Evolutionary conservation across 2,797 vertebrate genomes (phyloP), one percentile per base, ranked within the genome.

Genomic region (Steatocranus sp.): DNA sequence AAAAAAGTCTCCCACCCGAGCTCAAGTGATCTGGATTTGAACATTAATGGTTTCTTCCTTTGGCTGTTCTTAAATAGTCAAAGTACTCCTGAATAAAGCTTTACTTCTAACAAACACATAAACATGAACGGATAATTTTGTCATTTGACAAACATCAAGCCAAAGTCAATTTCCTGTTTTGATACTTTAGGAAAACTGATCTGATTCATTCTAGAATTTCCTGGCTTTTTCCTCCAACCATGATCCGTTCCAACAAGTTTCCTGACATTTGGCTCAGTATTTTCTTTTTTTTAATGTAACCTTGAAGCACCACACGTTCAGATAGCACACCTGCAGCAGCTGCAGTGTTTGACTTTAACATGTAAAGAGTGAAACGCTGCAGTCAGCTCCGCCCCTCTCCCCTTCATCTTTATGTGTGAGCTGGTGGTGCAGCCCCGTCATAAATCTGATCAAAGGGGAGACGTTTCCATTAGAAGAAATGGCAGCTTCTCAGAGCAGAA

Each of bases 381-480:
- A 81, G 77, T 85, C 78, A 61, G 50, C 82, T 8, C 46, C 46
- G 25, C 73, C 49, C 32, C 25, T 20, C 32, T n/a, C 8, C 46
- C 53, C 51, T 27, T 4, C 34, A 25, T 14, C 84, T 61, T 86
- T 75, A 73, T 83, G 86, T 34, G 27, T 73, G 46, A 27, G 43
- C 32, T 25, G 61, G 51, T 2, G 84, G 87, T 25, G 68, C 88
- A 18, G 81, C 87, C 85, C 88, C 4, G 50, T 90, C 92, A 96
- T 98, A 97, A 98, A 98, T 98, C 97, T 97, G 97, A 95, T 94
- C 91, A 81, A 88, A 93, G 92, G 92, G 92, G 92, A 90, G 93
- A 96, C 95, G 81, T 95, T 96, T 96, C 95, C 95, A 96, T 94
- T 95, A 95, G 94, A 80, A 90, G 90, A 84, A 92, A 89, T 92